These are phyloP conservation scores for Thamnophis sirtalis DNA, from an alignment of 2,113 vertebrate species.

Conservation along the genomic window DNA sequence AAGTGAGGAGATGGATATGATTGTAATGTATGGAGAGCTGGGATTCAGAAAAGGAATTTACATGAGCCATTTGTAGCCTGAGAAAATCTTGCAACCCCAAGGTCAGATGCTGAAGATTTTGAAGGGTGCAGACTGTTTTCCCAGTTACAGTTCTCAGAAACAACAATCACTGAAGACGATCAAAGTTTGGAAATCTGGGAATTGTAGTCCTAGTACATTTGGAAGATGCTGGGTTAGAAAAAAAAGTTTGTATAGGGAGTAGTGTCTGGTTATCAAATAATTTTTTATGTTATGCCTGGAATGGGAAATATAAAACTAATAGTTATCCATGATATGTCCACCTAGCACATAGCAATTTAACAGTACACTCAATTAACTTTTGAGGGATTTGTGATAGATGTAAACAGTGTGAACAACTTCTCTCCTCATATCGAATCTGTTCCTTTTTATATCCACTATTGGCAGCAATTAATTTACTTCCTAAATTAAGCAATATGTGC, in stretches of 20 bases:
- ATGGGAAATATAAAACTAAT: neutral
- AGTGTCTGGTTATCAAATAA: neutral
- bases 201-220: neutral
- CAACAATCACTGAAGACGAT: neutral
- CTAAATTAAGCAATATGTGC: neutral
- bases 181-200: neutral
- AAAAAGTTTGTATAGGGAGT: neutral
- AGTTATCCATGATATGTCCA: neutral
- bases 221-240: neutral
- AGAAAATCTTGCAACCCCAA: neutral
- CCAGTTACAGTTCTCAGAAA: neutral
- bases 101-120: neutral
- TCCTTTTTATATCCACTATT: neutral
- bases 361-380: neutral
- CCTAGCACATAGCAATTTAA: neutral
- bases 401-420: neutral
- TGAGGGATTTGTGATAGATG: neutral
- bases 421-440: too few relatives aligned
- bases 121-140: neutral
- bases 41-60: neutral
- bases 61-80: neutral
- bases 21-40: neutral
- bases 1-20: neutral
- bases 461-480: neutral
- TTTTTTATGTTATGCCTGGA: neutral